These are phyloP conservation scores for Andrena bucephala DNA, from an alignment of 2,888 invertebrate genomes.

Conservation along the genomic window DNA sequence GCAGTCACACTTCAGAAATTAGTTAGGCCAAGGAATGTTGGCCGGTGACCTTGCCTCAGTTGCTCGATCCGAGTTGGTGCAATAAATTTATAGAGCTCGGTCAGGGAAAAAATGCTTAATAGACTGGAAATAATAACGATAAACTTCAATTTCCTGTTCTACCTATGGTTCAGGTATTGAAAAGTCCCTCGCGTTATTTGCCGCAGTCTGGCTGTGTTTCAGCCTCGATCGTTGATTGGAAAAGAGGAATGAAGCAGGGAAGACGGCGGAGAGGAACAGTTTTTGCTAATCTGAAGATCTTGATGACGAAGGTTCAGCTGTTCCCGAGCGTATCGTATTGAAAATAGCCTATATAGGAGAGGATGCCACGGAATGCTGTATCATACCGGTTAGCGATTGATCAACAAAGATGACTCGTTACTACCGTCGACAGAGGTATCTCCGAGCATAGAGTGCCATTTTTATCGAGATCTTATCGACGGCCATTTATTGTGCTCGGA, in stretches of 20 bases:
- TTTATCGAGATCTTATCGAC: slow-evolving; percentile 43
- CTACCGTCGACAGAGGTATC: slow-evolving; percentile 52
- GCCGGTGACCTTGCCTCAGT: slow-evolving; percentile 31
- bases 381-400: slow-evolving; percentile 61
- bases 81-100: slow-evolving; percentile 13
- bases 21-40: slow-evolving; percentile 47
- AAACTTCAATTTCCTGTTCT: slow-evolving; percentile 46
- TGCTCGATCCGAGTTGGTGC: slow-evolving; percentile 5
- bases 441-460: slow-evolving; percentile 26
- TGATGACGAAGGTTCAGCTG: slow-evolving; percentile 56
- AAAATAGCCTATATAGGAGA: slow-evolving; percentile 47
- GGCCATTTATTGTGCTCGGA: slow-evolving; percentile 43
- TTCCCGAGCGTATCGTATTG: slow-evolving; percentile 54
- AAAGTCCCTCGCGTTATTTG: slow-evolving; percentile 34
- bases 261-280: slow-evolving; percentile 32
- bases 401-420: slow-evolving; percentile 64
- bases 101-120: slow-evolving; percentile 35
- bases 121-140: slow-evolving; percentile 30
- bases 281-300: slow-evolving; percentile 63
- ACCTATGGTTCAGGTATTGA: slow-evolving; percentile 33
- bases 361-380: slow-evolving; percentile 58
- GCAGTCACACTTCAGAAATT: slow-evolving; percentile 31
- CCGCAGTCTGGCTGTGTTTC: slow-evolving; percentile 8
- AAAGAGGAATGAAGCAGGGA: slow-evolving; percentile 12
- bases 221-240: slow-evolving; percentile 27